Percentiles rank a stretch among this genome's conserved stretches.
These are phyloP conservation scores for Babylonia areolata DNA, from an alignment of 1,140 invertebrate species.

Conservation along the genomic window DNA sequence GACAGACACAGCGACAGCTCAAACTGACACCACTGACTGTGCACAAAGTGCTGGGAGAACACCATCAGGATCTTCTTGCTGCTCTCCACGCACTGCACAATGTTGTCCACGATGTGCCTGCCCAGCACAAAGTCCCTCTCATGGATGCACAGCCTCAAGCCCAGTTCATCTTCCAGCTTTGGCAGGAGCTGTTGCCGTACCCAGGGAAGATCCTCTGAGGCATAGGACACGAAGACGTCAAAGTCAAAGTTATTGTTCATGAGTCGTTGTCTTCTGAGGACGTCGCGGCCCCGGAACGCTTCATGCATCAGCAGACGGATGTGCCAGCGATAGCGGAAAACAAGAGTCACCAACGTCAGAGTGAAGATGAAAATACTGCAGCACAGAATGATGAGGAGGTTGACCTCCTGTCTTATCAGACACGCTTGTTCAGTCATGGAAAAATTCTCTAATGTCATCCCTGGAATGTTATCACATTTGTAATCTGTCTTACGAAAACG, in stretches of 20 bases:
- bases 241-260: slow-evolving; percentile 33
- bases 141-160: slow-evolving; percentile 58
- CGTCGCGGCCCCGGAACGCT: not conserved
- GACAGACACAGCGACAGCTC: slow-evolving; percentile 73
- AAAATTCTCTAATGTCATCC: not conserved
- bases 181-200: slow-evolving; percentile 73
- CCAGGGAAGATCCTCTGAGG: slow-evolving; percentile 53
- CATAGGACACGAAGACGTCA: slow-evolving; percentile 53
- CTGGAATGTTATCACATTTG: not conserved
- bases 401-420: slow-evolving; percentile 1
- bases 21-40: slow-evolving; percentile 63
- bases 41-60: slow-evolving; percentile 53
- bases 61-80: slow-evolving; percentile 58
- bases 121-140: slow-evolving; percentile 63
- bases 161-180: slow-evolving; percentile 28
- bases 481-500: not conserved
- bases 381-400: not conserved
- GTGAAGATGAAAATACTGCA: slow-evolving; percentile 20
- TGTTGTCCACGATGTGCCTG: slow-evolving; percentile 56
- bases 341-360: not conserved
- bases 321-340: slow-evolving; percentile 28
- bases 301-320: slow-evolving; percentile 29
- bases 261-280: not conserved
- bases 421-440: slow-evolving; percentile 19
- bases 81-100: slow-evolving; percentile 52